Base-by-base conservation (phyloP, 2,888 invertebrate genomes). In the Entomobrya multifasciata region DNA sequence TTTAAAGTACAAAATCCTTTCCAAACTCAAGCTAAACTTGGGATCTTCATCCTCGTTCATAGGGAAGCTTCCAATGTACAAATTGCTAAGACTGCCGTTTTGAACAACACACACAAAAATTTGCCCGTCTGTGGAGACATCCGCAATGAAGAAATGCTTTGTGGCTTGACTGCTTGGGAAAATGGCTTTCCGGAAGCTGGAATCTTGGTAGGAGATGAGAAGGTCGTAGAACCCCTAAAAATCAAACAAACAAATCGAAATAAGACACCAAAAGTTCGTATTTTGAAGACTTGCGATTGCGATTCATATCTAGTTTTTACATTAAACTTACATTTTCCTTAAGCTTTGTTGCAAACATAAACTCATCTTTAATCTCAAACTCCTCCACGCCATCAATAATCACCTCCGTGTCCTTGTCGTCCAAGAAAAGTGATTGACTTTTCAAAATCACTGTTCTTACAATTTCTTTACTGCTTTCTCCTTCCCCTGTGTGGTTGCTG, bases 301-400 rank as follows among this genome's bases (percentile, higher is more conserved):
- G n/a, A n/a, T n/a, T n/a, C n/a, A n/a, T n/a, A n/a, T n/a, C n/a
- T n/a, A n/a, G n/a, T n/a, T n/a, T n/a, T n/a, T n/a, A n/a, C n/a
- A n/a, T n/a, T n/a, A n/a, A n/a, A n/a, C n/a, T 93, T 92, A 95
- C 95, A 93, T 94, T 94, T 90, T 93, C 93, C 62, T 93, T 93
- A 92, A 95, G 95, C 92, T 95, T 95, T 0, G 96, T 96, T 0
- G 95, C 96, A 93, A 98, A 97, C 94, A 97, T 95, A 92, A 95
- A 97, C 91, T 96, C 96, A 17, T 95, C 96, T 92, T 95, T 95
- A 44, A 97, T 94, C 92, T 96, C 95, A 92, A 97, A 96, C 92
- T 97, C 96, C 91, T 95, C 95, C 0, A 96, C 96, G 90, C 95
- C 94, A 20, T 94, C 94, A 67, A 96, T 94, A 36, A 96, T 92